Evolutionary conservation across 2,113 vertebrate genomes (phyloP), one percentile per base, ranked within the genome.

Genomic region (Chaetorhynchus papuensis): DNA sequence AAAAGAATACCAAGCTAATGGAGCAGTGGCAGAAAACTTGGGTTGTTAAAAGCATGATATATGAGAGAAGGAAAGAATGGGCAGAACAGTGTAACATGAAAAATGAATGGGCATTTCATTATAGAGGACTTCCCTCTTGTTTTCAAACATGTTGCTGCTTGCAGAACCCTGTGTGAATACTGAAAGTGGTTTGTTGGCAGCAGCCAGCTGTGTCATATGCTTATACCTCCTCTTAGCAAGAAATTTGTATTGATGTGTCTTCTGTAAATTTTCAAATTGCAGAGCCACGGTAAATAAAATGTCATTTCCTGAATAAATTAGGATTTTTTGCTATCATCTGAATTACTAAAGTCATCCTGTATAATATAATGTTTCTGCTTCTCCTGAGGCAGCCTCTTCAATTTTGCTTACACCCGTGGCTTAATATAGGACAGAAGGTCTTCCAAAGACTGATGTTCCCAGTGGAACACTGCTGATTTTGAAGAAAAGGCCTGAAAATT

Each of bases 271-370:
- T 94, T 96, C 95, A 97, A 94, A 96, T 98, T 98, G 96, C 96
- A 97, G 93, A 96, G 93, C 95, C 97, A 82, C 10, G 7, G 93
- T 97, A 97, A 98, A 97, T 97, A 97, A 98, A 98, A 98, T 98
- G 97, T 96, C 97, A 97, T 90, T 97, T 97, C 97, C 96, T 97
- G 96, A 97, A 97, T 98, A 98, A 98, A 98, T 98, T 97, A 97
- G 89, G 76, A 92, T 95, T 98, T 97, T 94, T 87, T 93, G 90
- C 93, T 94, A 44, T 94, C 89, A 81, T 95, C 94, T 96, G 97
- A 96, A 97, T 53, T 88, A 92, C 93, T 96, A 94, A 97, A 96
- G 94, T 68, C 84, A 96, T 96, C 90, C 65, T 69, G 70, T 96
- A 89, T 92, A 92, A 97, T 90, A 72, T 23, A 95, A 89, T 66